Base-by-base conservation (phyloP, 2,888 invertebrate genomes). In the Scaptodrosophila latifasciaeformis region DNA sequence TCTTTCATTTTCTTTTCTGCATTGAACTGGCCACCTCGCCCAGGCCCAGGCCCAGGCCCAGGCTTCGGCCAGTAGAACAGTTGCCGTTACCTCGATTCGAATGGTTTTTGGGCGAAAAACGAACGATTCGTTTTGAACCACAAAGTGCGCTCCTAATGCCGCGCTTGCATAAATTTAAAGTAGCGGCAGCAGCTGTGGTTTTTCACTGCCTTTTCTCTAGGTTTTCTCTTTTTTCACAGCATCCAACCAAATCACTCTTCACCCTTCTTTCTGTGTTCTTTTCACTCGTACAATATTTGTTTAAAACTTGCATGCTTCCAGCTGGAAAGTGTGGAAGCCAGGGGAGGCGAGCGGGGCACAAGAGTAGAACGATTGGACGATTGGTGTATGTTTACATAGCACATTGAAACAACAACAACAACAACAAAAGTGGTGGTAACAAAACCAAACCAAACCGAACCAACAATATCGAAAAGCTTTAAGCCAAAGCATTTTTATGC, bases 141-240 rank as follows among this genome's bases (percentile, higher is more conserved):
- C 71, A 78, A 71, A 75, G 71, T 67, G 67, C 67, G 78, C 78
- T 78, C 56, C 71, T 71, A 71, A 71, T 78, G 75, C 75, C 76
- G 60, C 65, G 62, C 65, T 72, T 76, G 71, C 79, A 72, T 78
- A 72, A 72, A 72, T 78, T 72, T 78, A 72, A 72, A 78, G 63
- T 71, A 34, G 34, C n/a, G n/a, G n/a, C 24, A 74, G 78, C 75
- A 72, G 78, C 71, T 75, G 79, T 65, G 71, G 79, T 78, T 78
- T 76, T 75, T 74, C 51, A 46, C 51, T 31, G 42, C 52, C 50
- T 35, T 47, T 51, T 43, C 30, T 21, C 30, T 29, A n/a, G n/a
- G 35, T 35, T n/a, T 17, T 35, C 2, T 7, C 2, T 35, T 35
- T 35, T 13, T 13, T 13, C 7, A 1, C 13, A 15, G 35, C 2